A percentile compares a stretch with the other conserved stretches of the same genome.
Conservation (phyloP, 2,113 vertebrate genomes). For the Rhodinocichla rosea region DNA sequence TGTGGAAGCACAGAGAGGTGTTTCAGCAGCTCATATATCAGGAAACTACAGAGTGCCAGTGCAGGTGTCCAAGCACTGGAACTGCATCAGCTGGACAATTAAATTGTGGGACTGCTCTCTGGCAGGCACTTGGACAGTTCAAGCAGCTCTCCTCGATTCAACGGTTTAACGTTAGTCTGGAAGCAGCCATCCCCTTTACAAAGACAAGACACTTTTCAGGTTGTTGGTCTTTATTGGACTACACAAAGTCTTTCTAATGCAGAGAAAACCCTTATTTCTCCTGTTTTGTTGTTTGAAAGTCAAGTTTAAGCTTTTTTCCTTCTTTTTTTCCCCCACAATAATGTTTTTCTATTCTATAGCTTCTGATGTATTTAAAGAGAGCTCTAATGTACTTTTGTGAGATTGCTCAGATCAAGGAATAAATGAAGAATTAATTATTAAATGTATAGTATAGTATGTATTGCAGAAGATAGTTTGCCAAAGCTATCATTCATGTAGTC, state of each 20-base stretch:
- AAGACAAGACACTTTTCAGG: background rate
- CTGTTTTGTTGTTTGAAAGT: background rate
- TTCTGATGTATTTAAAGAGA: background rate
- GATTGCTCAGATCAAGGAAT: background rate
- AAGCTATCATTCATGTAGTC: background rate
- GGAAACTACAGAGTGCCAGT: background rate
- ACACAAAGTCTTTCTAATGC: background rate
- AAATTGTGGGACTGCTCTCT: background rate
- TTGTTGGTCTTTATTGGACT: background rate
- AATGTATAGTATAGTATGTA: background rate
- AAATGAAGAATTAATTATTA: background rate
- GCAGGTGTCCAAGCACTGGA: background rate
- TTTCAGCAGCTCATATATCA: background rate
- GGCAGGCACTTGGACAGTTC: background rate
- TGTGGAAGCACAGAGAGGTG: background rate
- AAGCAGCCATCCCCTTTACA: background rate
- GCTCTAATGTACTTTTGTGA: background rate
- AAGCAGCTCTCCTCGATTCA: background rate
- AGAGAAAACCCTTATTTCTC: background rate
- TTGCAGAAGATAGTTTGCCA: background rate
- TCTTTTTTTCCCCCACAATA: rapidly evolving
- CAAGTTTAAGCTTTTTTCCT: background rate
- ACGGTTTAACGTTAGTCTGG: background rate
- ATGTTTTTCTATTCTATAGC: background rate
- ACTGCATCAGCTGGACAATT: background rate